Conservation (phyloP, 2,888 invertebrate species). For the Brenthis ino region DNA sequence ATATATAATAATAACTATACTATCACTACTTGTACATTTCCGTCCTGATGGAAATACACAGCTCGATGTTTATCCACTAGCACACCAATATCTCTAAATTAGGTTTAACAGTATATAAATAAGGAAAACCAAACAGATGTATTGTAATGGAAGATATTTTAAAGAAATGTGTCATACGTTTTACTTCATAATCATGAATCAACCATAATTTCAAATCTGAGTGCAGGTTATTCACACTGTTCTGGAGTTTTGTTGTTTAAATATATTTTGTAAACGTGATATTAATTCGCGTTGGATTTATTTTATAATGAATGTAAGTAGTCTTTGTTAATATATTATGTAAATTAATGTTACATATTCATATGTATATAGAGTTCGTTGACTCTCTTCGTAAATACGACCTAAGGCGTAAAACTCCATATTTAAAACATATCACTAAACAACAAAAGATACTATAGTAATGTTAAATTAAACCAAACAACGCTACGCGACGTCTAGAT, state of each 20-base stretch:
- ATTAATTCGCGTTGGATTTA: no score
- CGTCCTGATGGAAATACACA: background rate
- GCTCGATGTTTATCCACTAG: constrained; percentile 2
- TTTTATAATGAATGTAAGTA: no score
- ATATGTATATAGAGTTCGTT: no score
- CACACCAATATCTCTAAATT: constrained; percentile 14
- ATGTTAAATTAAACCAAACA: no score
- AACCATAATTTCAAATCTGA: constrained; percentile 7
- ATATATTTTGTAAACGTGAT: no score
- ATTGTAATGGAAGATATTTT: constrained; percentile 1
- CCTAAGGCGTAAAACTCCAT: no score
- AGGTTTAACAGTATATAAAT: constrained; percentile 15
- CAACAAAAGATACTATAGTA: no score
- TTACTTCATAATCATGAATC: background rate
- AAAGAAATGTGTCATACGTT: constrained; percentile 15
- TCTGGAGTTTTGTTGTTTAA: background rate
- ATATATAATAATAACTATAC: background rate
- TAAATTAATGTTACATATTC: no score
- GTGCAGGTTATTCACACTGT: constrained; percentile 10
- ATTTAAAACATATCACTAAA: no score
- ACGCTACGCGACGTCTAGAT: no score
- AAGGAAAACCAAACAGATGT: constrained; percentile 21
- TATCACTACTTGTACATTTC: constrained; percentile 7
- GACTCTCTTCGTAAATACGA: no score
- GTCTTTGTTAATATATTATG: no score